These are phyloP conservation scores for Triops cancriformis DNA, from an alignment of 1,140 invertebrate species.

Conservation along the genomic window DNA sequence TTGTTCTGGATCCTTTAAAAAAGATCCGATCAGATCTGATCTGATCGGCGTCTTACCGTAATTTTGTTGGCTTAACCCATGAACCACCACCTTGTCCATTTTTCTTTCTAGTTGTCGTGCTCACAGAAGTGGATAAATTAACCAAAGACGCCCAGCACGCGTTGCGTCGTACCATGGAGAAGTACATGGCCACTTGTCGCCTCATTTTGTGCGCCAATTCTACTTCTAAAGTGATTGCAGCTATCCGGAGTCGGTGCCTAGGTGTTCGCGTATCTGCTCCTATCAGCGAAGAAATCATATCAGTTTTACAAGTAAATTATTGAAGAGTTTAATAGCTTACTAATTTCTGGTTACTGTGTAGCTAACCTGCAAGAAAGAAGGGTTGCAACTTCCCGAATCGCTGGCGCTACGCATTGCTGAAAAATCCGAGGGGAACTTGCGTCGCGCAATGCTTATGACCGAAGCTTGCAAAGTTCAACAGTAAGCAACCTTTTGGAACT, in stretches of 20 bases:
- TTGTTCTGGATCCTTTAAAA: no score
- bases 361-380: constrained; percentile 75
- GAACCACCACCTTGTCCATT: no score
- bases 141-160: constrained; percentile 98
- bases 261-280: constrained; percentile 85
- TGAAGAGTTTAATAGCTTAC: no score
- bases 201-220: constrained; percentile 92
- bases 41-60: no score
- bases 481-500: constrained; percentile 40
- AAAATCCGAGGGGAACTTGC: constrained; percentile 79
- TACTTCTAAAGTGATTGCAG: constrained; percentile 87
- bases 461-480: constrained; percentile 90
- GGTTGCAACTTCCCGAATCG: constrained; percentile 63
- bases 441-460: constrained; percentile 84
- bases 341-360: no score
- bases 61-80: no score
- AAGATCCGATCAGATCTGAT: no score
- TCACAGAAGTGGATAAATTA: constrained; percentile 93
- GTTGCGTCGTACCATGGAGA: constrained; percentile 96
- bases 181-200: constrained; percentile 91
- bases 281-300: constrained; percentile 61
- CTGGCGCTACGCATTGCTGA: constrained; percentile 69
- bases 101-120: constrained; percentile 72
- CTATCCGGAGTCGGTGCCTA: constrained; percentile 89
- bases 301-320: constrained; percentile 41